phyloP scores from a whole-genome alignment of 2,113 vertebrate genomes.

The Chamaea fasciata region DNA sequence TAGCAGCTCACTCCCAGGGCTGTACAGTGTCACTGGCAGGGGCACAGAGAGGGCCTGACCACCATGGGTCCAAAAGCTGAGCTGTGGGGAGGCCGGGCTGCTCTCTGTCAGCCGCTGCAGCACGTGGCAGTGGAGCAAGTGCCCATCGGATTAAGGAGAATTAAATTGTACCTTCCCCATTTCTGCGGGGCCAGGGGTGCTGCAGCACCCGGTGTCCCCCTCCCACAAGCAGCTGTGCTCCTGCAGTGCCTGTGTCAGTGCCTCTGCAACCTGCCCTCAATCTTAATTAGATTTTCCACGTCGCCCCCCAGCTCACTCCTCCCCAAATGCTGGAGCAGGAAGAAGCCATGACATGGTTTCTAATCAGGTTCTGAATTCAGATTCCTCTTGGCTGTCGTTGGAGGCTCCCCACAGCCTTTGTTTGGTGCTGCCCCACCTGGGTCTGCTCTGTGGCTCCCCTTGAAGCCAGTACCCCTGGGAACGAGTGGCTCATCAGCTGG shows the following conservation, averaged over 20 bases:
- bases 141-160: not conserved
- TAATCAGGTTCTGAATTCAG: slow-evolving; percentile 31
- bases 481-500: accelerated
- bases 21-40: accelerated
- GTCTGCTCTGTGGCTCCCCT: not conserved
- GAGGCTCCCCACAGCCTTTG: not conserved
- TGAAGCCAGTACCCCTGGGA: accelerated
- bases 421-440: not conserved
- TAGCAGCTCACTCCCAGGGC: not conserved
- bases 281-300: not conserved
- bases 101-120: not conserved
- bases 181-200: accelerated
- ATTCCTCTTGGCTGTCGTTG: not conserved
- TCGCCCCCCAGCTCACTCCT: not conserved
- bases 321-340: slow-evolving; percentile 31
- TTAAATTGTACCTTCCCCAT: not conserved
- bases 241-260: not conserved
- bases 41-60: not conserved
- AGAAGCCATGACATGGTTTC: slow-evolving; percentile 53
- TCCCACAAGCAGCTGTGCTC: not conserved
- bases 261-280: slow-evolving; percentile 8
- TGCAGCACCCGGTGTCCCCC: not conserved
- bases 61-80: accelerated
- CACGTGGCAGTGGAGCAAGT: not conserved
- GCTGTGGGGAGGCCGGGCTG: accelerated